Percentiles rank a stretch among this genome's conserved stretches.
Conservation (phyloP, 64 coral and sea anemone genomes). For the Anthopleura sola region DNA sequence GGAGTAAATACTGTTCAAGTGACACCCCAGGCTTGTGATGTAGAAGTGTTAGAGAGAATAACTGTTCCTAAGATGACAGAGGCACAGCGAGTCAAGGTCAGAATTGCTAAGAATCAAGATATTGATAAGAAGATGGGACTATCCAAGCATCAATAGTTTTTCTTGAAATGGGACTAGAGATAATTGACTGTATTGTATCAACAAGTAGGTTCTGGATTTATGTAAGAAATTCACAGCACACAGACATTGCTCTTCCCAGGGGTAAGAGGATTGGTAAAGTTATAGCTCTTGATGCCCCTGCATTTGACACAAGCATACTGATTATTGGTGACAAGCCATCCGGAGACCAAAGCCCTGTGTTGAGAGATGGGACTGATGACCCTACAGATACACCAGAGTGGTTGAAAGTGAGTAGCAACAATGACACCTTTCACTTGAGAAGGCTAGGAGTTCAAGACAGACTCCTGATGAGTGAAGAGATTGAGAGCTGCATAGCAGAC, state of each 20-base stretch:
- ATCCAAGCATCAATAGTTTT: neutral
- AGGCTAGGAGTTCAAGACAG: neutral
- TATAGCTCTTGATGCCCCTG: neutral
- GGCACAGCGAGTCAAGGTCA: neutral
- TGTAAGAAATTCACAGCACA: neutral
- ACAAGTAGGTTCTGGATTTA: conserved; percentile 10
- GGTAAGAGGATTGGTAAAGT: conserved; percentile 1
- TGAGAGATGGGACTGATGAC: neutral
- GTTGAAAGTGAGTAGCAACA: neutral
- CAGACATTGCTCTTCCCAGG: neutral
- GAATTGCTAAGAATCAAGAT: conserved; percentile 5
- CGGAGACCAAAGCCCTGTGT: neutral
- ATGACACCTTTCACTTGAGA: neutral
- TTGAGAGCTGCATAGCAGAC: neutral
- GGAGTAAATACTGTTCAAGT: neutral
- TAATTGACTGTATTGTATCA: neutral
- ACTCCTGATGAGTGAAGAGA: neutral
- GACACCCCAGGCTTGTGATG: neutral
- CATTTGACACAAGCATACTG: conserved; percentile 12
- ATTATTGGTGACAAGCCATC: neutral
- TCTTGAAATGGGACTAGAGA: neutral
- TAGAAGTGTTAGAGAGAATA: neutral
- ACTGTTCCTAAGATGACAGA: neutral
- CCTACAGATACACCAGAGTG: neutral
- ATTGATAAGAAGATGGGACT: neutral